Evolutionary conservation across 23 tunicate genomes (phyloP), one percentile per base, ranked within the genome.

Genomic region (Halocynthia aurantium): DNA sequence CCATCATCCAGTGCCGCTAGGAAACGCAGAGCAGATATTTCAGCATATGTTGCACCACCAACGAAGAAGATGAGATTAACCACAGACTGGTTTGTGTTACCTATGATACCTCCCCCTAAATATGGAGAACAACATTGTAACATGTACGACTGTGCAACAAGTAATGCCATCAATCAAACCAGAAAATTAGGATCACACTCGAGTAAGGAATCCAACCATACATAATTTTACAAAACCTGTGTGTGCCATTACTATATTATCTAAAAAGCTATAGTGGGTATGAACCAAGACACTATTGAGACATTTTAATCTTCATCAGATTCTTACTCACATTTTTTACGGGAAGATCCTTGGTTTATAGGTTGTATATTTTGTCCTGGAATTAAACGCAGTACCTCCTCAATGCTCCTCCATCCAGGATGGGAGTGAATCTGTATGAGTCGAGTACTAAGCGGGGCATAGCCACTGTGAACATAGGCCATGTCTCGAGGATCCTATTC

Each of bases 371-470:
- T 81, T 15, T 88, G 83, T 6, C 98, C 98, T 6, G 98, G 98
- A 7, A 92, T 51, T 6, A 92, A 62, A 17, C 77, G 65, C 11
- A 92, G 53, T 31, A 92, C 92, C 63, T 92, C 98, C 0, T 92
- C 98, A 52, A 92, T 92, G 72, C 92, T 78, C 44, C 98, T 72
- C 98, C 98, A 92, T 9, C 98, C 98, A 57, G 98, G 98, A 71
- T 92, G 87, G 50, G 88, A 86, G 77, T 82, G 81, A 63, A 92
- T 79, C 58, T 86, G 92, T 52, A 78, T 85, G 52, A 92, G 61
- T 15, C 92, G 81, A 56, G 88, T 75, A 64, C 98, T 92, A 15
- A 92, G 69, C 9, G 98, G 98, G 44, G 98, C 98, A 61, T 92
- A 92, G 13, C 98, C 98, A 77, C 92, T 92, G 82, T 92, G 83